Conservation (phyloP, 2,888 invertebrate genomes). For the Caenorhabditis virilis region DNA sequence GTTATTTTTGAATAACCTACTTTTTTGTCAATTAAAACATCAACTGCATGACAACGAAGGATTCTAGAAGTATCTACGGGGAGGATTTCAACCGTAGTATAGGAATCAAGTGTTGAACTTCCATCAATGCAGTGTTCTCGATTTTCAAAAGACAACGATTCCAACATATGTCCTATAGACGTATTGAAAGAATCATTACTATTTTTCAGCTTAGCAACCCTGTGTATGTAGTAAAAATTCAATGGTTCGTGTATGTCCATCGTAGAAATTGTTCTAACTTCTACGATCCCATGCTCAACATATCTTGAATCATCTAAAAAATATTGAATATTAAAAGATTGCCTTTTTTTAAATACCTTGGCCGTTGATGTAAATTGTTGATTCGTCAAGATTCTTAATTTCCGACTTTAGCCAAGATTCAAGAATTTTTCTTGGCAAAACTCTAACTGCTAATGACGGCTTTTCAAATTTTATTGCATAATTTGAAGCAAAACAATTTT, state of each 20-base stretch:
- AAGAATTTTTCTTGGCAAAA: slow-evolving; percentile 28
- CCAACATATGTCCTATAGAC: slow-evolving; percentile 23
- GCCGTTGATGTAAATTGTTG: slow-evolving; percentile 25
- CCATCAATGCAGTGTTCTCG: slow-evolving; percentile 30
- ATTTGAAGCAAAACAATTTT: slow-evolving; percentile 21
- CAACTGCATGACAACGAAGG: slow-evolving; percentile 15
- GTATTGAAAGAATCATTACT: slow-evolving; percentile 17
- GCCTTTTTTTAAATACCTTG: slow-evolving; percentile 5
- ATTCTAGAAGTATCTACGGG: slow-evolving; percentile 13
- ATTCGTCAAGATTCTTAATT: slow-evolving; percentile 14
- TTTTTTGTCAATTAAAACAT: slow-evolving; percentile 24
- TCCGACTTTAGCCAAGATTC: slow-evolving; percentile 28
- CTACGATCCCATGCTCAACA: slow-evolving; percentile 28
- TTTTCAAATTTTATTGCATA: slow-evolving; percentile 24
- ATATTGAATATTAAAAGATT: neutral
- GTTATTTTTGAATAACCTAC: slow-evolving; percentile 7
- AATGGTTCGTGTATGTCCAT: slow-evolving; percentile 6
- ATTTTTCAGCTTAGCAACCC: slow-evolving; percentile 5
- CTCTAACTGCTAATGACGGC: slow-evolving; percentile 7
- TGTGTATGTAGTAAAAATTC: slow-evolving; percentile 27
- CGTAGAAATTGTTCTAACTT: slow-evolving; percentile 4
- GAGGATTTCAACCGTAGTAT: slow-evolving; percentile 25
- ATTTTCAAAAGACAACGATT: slow-evolving; percentile 21
- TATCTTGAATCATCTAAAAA: slow-evolving; percentile 7
- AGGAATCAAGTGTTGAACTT: slow-evolving; percentile 14